phyloP scores from a whole-genome alignment of 2,888 invertebrate species.

The Apantesis nais region DNA sequence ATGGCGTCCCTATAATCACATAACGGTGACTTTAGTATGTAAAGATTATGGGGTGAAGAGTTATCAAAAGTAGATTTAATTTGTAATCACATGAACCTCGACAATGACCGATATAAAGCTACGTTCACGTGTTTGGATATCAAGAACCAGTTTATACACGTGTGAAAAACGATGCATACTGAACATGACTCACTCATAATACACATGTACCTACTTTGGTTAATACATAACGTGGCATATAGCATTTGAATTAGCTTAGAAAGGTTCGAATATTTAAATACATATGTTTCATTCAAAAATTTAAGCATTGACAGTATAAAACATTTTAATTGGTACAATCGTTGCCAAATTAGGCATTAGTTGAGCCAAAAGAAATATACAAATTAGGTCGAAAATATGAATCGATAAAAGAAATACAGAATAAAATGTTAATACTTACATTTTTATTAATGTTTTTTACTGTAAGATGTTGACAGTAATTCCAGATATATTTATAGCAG shows the following conservation, averaged over 20 bases:
- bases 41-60: no score
- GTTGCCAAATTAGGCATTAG: neutral
- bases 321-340: neutral
- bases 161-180: neutral
- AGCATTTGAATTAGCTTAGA: neutral
- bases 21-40: no score
- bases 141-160: neutral
- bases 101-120: neutral
- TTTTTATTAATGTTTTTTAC: constrained; percentile 52
- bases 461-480: constrained; percentile 64
- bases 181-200: neutral
- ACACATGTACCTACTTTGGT: neutral
- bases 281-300: neutral
- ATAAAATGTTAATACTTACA: constrained; percentile 65
- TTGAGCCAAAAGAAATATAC: neutral
- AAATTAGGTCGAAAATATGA: neutral
- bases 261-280: neutral
- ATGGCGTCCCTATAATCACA: neutral
- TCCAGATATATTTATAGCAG: constrained; percentile 69
- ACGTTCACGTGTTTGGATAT: constrained; percentile 3
- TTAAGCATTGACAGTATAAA: neutral
- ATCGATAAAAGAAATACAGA: neutral
- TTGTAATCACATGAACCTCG: neutral
- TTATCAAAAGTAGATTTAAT: neutral
- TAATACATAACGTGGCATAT: neutral